Conservation (phyloP, 2,797 vertebrate genomes). For the Channa striata region DNA sequence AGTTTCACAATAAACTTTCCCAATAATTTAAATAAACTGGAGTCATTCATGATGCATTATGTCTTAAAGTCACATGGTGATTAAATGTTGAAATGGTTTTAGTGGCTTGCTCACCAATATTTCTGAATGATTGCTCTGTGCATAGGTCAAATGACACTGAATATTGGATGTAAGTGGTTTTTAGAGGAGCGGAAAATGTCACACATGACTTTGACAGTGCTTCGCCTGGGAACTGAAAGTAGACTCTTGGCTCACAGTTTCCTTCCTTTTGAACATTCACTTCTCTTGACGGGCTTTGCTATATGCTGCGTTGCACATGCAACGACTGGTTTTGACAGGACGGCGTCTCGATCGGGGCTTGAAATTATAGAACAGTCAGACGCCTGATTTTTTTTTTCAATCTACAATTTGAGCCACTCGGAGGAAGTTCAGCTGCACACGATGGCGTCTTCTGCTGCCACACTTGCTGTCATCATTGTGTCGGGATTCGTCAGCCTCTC, state of each 20-base stretch:
- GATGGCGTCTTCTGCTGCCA: conserved; percentile 49
- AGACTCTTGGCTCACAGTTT: conserved; percentile 52
- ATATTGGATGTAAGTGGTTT: background rate
- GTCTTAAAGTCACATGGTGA: background rate
- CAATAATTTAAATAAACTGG: too few relatives aligned
- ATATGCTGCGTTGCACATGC: background rate
- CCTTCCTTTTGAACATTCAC: conserved; percentile 25
- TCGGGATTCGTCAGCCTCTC: conserved; percentile 32
- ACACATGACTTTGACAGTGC: conserved; percentile 12
- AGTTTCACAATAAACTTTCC: too few relatives aligned
- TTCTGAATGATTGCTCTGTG: background rate
- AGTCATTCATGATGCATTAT: background rate
- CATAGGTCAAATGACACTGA: conserved; percentile 6
- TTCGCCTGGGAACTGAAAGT: conserved; percentile 63
- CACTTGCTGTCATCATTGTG: conserved; percentile 39
- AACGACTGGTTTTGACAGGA: background rate
- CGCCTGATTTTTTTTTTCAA: background rate
- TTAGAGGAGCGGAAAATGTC: background rate
- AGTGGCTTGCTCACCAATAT: background rate
- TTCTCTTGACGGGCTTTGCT: conserved; percentile 33
- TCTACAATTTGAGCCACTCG: background rate
- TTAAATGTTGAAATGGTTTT: background rate
- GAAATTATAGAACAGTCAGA: background rate
- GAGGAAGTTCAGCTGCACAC: background rate
- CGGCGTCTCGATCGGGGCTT: background rate